Conservation (phyloP, 2,888 invertebrate species). For the Adela reaumurella region DNA sequence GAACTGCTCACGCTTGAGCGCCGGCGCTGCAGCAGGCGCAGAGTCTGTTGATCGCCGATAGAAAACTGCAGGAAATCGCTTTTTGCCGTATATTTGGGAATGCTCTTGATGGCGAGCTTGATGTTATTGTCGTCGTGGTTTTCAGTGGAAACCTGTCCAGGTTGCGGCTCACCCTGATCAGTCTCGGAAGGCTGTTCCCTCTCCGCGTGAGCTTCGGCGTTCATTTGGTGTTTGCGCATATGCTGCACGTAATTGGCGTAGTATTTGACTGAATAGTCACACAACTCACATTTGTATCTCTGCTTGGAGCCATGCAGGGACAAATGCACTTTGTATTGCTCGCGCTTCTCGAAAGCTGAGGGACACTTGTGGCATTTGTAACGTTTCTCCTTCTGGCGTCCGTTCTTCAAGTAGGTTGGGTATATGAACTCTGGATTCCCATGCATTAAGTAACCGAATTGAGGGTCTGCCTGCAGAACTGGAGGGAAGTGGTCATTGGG, state of each 20-base stretch:
- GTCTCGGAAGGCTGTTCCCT: constrained; percentile 33
- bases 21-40: constrained; percentile 54
- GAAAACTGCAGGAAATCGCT: constrained; percentile 54
- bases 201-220: constrained; percentile 62
- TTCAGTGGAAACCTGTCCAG: constrained; percentile 20
- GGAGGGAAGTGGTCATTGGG: constrained; percentile 54
- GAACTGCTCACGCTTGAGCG: constrained; percentile 37
- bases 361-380: constrained; percentile 85
- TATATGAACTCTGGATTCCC: constrained; percentile 76
- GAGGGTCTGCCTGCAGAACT: constrained; percentile 58
- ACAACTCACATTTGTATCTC: constrained; percentile 76
- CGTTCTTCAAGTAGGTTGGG: constrained; percentile 71
- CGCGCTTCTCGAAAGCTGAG: constrained; percentile 80
- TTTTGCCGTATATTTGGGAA: constrained; percentile 37
- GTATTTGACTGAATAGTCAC: constrained; percentile 86
- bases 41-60: constrained; percentile 60
- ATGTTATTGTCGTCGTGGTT: constrained; percentile 31
- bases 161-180: constrained; percentile 23
- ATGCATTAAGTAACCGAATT: constrained; percentile 65
- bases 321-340: constrained; percentile 79
- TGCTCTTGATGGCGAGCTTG: constrained; percentile 45
- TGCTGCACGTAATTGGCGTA: constrained; percentile 83
- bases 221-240: constrained; percentile 72
- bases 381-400: constrained; percentile 69
- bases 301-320: constrained; percentile 81